phyloP scores from a whole-genome alignment of 2,113 vertebrate species.

The Phyllostomus discolor region DNA sequence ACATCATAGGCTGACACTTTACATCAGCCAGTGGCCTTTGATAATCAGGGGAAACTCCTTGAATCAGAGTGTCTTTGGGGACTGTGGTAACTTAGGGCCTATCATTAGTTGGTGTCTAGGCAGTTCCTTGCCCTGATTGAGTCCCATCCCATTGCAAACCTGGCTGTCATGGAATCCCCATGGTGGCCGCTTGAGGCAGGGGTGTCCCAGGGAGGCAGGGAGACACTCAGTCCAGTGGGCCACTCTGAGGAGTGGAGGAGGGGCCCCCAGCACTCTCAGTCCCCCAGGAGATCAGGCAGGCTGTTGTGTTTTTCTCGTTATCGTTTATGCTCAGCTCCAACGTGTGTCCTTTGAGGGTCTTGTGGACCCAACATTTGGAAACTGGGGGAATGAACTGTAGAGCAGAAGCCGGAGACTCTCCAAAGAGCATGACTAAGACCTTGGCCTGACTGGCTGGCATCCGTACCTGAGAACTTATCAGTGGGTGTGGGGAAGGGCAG shows the following conservation, averaged over 20 bases:
- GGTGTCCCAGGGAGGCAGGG: neutral
- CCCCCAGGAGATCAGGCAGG: neutral
- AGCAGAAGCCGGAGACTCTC: neutral
- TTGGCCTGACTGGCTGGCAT: neutral
- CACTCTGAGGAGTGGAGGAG: neutral
- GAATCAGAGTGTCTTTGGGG: slow-evolving; percentile 11
- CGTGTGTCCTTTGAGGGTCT: neutral
- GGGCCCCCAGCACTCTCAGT: neutral
- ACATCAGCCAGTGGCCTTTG: neutral
- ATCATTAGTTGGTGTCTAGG: neutral
- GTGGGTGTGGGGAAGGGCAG: neutral
- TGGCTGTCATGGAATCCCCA: neutral
- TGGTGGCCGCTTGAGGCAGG: neutral
- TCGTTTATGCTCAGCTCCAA: neutral
- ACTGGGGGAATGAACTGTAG: neutral
- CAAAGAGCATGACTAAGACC: neutral
- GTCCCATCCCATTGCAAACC: neutral
- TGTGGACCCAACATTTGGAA: neutral
- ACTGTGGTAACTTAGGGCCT: neutral
- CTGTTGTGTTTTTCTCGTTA: neutral
- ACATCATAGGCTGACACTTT: fast-evolving
- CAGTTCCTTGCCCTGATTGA: neutral
- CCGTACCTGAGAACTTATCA: neutral
- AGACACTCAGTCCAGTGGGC: too few relatives aligned
- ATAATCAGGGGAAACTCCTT: slow-evolving; percentile 33